These are phyloP conservation scores for Parazoanthus darwini DNA, from an alignment of 92 coral and sea anemone genomes.

Conservation along the genomic window DNA sequence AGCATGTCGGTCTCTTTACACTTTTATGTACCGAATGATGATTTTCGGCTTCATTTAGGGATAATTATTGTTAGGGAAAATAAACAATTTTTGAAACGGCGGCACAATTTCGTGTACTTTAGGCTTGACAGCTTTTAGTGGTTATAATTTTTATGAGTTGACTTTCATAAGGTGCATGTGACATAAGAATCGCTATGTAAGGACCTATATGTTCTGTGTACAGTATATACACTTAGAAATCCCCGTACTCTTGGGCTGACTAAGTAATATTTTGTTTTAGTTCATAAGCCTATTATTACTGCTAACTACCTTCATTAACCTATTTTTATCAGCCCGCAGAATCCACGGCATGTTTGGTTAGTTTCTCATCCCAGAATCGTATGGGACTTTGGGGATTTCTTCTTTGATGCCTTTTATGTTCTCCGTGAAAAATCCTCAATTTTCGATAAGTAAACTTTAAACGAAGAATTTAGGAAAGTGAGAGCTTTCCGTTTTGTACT, in stretches of 20 bases:
- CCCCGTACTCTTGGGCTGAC: too few species aligned
- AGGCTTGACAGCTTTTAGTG: not conserved
- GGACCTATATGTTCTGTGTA: not conserved
- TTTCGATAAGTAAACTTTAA: too few species aligned
- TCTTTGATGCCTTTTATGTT: not conserved
- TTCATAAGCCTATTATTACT: too few species aligned
- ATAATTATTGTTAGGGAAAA: not conserved
- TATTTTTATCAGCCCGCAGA: not conserved
- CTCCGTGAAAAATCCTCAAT: not conserved
- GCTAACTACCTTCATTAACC: too few species aligned
- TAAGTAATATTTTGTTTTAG: too few species aligned
- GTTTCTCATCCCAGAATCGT: not conserved
- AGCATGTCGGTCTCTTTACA: not conserved
- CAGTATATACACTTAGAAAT: too few species aligned
- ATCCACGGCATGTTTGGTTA: not conserved
- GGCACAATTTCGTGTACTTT: not conserved
- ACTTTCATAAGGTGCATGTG: not conserved
- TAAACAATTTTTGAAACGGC: not conserved
- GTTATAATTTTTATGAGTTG: not conserved
- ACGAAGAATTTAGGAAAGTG: not conserved
- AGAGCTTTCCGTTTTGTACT: not conserved
- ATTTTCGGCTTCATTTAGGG: not conserved
- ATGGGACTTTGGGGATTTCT: not conserved
- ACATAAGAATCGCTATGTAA: not conserved
- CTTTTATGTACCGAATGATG: not conserved